Evolutionary conservation across 35 echinoderm and acorn worm species (phyloP), one percentile per base, ranked within the genome.

Genomic region (Chiridota heheva): DNA sequence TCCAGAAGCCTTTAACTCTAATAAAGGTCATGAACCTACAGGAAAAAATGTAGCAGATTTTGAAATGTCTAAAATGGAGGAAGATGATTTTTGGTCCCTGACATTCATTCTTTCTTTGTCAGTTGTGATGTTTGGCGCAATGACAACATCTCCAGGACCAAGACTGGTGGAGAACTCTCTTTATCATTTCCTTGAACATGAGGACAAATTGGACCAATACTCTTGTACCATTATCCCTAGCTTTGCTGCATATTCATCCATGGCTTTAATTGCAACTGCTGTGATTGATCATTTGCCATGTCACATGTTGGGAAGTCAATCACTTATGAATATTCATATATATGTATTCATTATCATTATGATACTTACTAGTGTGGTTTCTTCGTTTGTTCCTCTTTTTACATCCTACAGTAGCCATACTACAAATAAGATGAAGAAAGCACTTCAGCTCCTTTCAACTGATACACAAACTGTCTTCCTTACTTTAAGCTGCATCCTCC

Each of bases 181-280:
- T 37, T 80, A 81, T 64, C 75, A 86, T 43, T 69, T 69, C 39
- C 46, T 92, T 39, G 83, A 87, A 49, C 42, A 70, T 27, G 70
- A 86, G 20, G 90, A 92, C 59, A 76, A 92, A 75, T 10, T 84
- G 5, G 90, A 92, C 34, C 86, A 92, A 56, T 92, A 87, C 66
- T 70, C 60, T 27, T 47, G 75, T 4, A 76, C 79, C 34, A 48
- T 60, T 13, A 15, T 86, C 5, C 65, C 63, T 1, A 73, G 83
- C 33, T 56, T 82, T 17, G 35, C 71, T 58, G 49, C 55, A 15
- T 87, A 72, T 73, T 82, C 44, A 46, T 18, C 82, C 17, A 61
- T 69, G 39, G 90, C 58, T 20, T 35, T 92, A 15, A 64, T 60
- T 4, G 60, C 72, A 39, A 55, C 83, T 33, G 66, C 77, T 22